Base-by-base conservation (phyloP, 1,140 invertebrate genomes). In the Gryllus bimaculatus region DNA sequence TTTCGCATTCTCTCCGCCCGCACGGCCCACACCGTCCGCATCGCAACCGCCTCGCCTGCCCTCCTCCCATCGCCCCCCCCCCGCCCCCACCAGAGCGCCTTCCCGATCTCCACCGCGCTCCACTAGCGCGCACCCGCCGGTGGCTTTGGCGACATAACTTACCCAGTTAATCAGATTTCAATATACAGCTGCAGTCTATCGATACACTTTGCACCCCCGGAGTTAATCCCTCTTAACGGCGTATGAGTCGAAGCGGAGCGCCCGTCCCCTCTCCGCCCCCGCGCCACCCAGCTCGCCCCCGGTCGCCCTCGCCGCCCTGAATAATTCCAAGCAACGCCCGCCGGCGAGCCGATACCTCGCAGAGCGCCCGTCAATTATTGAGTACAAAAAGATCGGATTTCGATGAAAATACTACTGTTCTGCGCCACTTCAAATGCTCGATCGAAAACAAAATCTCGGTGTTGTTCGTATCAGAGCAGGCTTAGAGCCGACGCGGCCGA, bases 121-220 rank as follows among this genome's bases (percentile, higher is more conserved):
- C 54, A 66, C 54, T 66, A 39, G 26, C 26, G 26, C 26, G 26
- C 26, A 39, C 26, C 26, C 26, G 26, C 26, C 26, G 26, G 26
- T 39, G 54, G 54, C 54, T 66, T 66, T 66, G 54, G 54, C 54
- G 54, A 66, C 54, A 66, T 66, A 66, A 66, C 54, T 66, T 66
- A 66, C 54, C 54, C 54, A 66, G 54, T 66, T 66, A 66, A 66
- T 66, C 54, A 66, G 54, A 66, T 66, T 66, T 66, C 54, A 66
- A 66, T 66, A 66, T 66, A 66, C 10, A 66, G 54, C 54, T 66
- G 54, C 54, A 66, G 54, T 66, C 54, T 66, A 66, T 66, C 54
- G 54, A 66, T 66, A 66, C 54, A 66, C 54, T 66, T 66, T 66
- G 18, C 54, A 10, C 54, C 54, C 54, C 54, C 18, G 54, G 54